Conservation (phyloP, 2,797 vertebrate genomes). For the Neosilurus hyrtlii region DNA sequence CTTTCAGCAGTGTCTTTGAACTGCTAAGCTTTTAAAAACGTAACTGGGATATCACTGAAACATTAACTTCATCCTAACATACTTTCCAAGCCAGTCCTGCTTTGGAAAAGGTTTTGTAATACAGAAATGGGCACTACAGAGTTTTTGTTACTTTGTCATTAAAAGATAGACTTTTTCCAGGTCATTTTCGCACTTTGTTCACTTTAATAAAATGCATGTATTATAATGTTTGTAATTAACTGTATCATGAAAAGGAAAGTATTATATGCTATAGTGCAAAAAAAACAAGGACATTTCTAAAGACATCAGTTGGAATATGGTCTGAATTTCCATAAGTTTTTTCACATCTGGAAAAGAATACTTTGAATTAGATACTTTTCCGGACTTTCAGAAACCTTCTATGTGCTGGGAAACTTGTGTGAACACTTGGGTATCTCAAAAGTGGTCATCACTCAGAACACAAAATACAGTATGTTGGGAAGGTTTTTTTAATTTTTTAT, state of each 20-base stretch:
- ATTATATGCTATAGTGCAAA: not conserved
- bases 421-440: constrained; percentile 4
- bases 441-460: constrained; percentile 4
- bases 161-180: not conserved
- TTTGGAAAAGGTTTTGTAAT: constrained; percentile 21
- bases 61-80: constrained; percentile 14
- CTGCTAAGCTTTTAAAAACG: constrained; percentile 41
- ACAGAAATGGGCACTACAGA: not conserved
- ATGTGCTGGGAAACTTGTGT: constrained; percentile 13
- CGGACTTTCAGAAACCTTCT: not conserved
- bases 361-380: constrained; percentile 21
- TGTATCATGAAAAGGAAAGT: not conserved
- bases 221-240: constrained; percentile 4
- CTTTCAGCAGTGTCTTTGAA: constrained; percentile 37
- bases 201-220: not conserved
- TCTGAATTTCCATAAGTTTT: not conserved
- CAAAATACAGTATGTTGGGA: not conserved
- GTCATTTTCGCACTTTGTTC: not conserved
- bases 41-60: constrained; percentile 36
- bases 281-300: not conserved
- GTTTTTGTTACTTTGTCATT: not conserved
- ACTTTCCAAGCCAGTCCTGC: constrained; percentile 17
- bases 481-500: not conserved
- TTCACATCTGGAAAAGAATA: constrained; percentile 19
- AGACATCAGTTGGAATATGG: not conserved